Conservation (phyloP, 2,113 vertebrate species). For the Pyxicephalus adspersus region DNA sequence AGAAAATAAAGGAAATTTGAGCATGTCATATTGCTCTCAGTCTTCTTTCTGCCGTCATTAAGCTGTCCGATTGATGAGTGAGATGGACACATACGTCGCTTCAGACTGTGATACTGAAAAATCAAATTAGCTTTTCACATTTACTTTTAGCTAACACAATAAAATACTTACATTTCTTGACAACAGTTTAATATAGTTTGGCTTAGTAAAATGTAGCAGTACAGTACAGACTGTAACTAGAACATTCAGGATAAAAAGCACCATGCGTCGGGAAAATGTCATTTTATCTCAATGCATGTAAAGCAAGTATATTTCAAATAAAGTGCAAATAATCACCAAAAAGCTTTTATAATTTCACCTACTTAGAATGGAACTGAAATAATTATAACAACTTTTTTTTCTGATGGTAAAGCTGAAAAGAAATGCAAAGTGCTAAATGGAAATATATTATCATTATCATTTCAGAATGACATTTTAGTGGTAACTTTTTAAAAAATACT, state of each 20-base stretch:
- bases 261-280: neutral
- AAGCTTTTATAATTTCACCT: conserved; percentile 38
- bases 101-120: neutral
- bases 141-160: neutral
- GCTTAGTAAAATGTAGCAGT: neutral
- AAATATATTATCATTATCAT: too few species aligned
- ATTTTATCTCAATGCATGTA: conserved; percentile 34
- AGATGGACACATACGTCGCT: neutral
- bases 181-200: conserved; percentile 5
- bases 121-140: conserved; percentile 8
- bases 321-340: conserved; percentile 20
- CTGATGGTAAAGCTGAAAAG: neutral
- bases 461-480: too few species aligned
- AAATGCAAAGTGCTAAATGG: neutral
- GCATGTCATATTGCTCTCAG: neutral
- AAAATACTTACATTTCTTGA: neutral
- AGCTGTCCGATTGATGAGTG: neutral
- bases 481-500: too few species aligned
- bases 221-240: conserved; percentile 33
- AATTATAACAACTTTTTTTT: neutral
- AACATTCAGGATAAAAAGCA: neutral
- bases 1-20: neutral
- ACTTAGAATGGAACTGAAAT: neutral
- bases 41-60: conserved; percentile 3
- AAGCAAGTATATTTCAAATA: conserved; percentile 14